A percentile compares a stretch with the other conserved stretches of the same genome.
Evolutionary conservation across 2,888 invertebrate genomes (phyloP).

Genomic region (Scaptodrosophila latifasciaeformis): DNA sequence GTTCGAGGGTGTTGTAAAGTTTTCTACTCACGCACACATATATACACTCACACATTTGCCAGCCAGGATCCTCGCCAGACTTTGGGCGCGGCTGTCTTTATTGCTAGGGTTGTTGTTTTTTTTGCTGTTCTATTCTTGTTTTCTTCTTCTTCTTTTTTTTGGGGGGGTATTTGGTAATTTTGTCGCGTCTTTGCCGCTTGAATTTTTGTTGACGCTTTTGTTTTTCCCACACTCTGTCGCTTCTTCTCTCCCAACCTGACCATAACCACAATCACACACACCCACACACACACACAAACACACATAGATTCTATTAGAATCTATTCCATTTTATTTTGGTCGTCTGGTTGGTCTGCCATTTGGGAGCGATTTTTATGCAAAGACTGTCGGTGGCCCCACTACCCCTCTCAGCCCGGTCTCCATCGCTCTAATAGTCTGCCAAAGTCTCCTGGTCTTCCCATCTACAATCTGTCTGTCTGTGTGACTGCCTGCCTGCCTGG

Average conservation of each 20-base stretch:
- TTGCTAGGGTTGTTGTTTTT: slow-evolving; percentile 4
- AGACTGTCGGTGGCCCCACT: slow-evolving; percentile 24
- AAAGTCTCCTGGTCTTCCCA: slow-evolving; percentile 7
- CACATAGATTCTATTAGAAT: slow-evolving; percentile 39
- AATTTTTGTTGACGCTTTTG: slow-evolving; percentile 54
- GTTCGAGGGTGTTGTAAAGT: slow-evolving; percentile 53
- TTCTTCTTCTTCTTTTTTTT: slow-evolving; percentile 7
- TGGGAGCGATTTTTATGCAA: slow-evolving; percentile 50
- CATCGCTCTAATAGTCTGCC: background rate
- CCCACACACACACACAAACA: slow-evolving; percentile 4
- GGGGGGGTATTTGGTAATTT: slow-evolving; percentile 32
- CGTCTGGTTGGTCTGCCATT: slow-evolving; percentile 2
- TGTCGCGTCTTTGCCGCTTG: slow-evolving; percentile 30
- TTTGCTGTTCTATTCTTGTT: slow-evolving; percentile 5
- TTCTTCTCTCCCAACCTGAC: too few relatives aligned
- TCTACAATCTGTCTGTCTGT: slow-evolving; percentile 17
- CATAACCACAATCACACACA: too few relatives aligned
- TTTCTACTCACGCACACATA: slow-evolving; percentile 42
- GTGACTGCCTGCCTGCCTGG: too few relatives aligned
- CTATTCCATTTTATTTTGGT: slow-evolving; percentile 8
- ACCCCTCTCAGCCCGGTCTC: background rate
- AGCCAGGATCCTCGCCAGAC: background rate
- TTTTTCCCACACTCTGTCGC: too few relatives aligned
- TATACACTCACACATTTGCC: slow-evolving; percentile 5
- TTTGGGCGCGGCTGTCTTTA: background rate